Conservation (phyloP, 2,888 invertebrate genomes). For the Geophilus truncorum region DNA sequence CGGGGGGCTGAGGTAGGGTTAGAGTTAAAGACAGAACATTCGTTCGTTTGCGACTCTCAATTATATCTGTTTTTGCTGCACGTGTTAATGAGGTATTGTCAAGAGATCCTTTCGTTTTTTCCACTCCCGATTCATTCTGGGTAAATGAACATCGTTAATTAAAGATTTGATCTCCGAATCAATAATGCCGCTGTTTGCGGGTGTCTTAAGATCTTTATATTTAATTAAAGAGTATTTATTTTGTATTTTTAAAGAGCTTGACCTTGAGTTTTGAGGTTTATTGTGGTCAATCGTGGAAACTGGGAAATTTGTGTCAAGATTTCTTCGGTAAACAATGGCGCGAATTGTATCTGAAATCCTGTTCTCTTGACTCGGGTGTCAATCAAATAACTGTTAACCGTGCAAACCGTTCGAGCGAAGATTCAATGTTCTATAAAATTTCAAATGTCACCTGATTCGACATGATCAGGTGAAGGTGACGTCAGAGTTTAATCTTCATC, state of each 20-base stretch:
- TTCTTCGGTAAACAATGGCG: background rate
- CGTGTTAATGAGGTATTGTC: background rate
- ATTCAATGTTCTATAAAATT: background rate
- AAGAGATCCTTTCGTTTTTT: background rate
- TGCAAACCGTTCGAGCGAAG: background rate
- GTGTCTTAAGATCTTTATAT: background rate
- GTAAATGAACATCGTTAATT: background rate
- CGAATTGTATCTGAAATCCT: background rate
- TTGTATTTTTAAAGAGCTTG: background rate
- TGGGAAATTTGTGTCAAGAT: background rate
- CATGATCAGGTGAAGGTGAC: background rate
- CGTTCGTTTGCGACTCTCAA: background rate
- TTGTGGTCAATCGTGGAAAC: background rate
- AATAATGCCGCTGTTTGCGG: no score
- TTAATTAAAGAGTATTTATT: background rate
- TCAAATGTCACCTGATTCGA: background rate
- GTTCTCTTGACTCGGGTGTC: background rate
- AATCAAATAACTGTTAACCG: background rate
- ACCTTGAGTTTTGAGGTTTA: background rate
- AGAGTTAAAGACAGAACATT: background rate
- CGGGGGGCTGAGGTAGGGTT: background rate
- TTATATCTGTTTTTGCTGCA: background rate
- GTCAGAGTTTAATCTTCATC: constrained; percentile 6
- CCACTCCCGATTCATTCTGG: background rate
- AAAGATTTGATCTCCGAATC: background rate